Percentiles rank a stretch among this genome's conserved stretches.
Conservation (phyloP, 2,797 vertebrate species). For the Phrynocephalus guinanensis region DNA sequence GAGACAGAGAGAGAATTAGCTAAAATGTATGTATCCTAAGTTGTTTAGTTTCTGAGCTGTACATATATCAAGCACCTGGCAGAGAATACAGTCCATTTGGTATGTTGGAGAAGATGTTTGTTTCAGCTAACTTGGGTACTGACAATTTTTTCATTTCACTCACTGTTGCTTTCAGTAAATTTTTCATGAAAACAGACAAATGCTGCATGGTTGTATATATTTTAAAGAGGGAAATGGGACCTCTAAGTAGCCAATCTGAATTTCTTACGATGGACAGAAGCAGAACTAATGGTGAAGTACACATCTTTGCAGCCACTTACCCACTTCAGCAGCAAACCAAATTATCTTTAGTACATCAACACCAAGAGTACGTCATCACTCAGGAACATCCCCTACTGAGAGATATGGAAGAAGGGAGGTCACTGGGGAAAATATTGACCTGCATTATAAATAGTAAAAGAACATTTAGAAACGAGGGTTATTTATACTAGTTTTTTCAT, state of each 20-base stretch:
- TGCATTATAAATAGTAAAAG: slow-evolving; percentile 22
- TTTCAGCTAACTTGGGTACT: slow-evolving; percentile 21
- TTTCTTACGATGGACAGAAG: neutral
- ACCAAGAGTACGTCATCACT: neutral
- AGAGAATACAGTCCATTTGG: neutral
- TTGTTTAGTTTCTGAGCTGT: neutral
- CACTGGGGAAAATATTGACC: slow-evolving; percentile 26
- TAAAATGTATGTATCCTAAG: too few species aligned
- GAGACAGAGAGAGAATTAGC: too few species aligned
- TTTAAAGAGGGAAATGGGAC: neutral
- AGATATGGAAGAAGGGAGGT: slow-evolving; percentile 20
- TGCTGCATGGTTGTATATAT: neutral
- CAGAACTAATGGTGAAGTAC: slow-evolving; percentile 26
- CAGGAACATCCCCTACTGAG: neutral
- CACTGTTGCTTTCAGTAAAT: neutral
- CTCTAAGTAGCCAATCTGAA: neutral
- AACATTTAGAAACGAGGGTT: neutral
- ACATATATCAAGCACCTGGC: neutral
- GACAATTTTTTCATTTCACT: slow-evolving; percentile 29
- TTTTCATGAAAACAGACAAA: slow-evolving; percentile 36
- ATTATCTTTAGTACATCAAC: slow-evolving; percentile 18
- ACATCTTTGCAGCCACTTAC: slow-evolving; percentile 12
- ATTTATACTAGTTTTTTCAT: neutral
- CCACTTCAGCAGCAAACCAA: neutral
- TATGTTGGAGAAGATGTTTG: neutral